Conservation (phyloP, 2,888 invertebrate species). For the Zhuqinia jingwanae region DNA sequence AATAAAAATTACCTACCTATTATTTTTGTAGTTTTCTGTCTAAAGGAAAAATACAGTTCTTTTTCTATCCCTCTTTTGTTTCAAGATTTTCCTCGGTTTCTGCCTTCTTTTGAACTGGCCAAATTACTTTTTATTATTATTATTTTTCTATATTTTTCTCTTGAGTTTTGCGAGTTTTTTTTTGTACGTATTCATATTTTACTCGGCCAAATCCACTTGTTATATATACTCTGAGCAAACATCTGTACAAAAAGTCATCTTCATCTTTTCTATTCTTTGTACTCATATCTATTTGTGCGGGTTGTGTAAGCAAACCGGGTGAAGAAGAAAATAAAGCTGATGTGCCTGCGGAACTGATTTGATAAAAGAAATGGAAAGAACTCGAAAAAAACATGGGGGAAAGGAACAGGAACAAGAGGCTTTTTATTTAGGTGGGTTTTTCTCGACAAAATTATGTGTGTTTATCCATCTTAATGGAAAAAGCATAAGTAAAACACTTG, state of each 20-base stretch:
- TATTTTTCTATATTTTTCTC: not conserved
- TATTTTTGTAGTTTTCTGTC: too few species aligned
- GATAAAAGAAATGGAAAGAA: conserved; percentile 4
- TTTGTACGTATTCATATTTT: not conserved
- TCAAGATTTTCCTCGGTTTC: too few species aligned
- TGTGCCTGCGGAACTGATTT: conserved; percentile 27
- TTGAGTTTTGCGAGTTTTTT: too few species aligned
- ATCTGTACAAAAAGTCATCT: not conserved
- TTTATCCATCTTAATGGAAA: too few species aligned
- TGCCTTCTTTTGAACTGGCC: conserved; percentile 4
- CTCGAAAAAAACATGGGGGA: not conserved
- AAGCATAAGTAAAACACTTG: too few species aligned
- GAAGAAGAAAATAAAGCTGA: not conserved
- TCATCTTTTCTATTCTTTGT: not conserved
- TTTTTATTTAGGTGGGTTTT: not conserved
- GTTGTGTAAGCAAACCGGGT: not conserved
- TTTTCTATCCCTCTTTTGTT: too few species aligned
- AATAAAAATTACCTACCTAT: too few species aligned
- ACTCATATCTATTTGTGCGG: not conserved
- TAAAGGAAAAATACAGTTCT: too few species aligned
- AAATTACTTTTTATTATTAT: not conserved
- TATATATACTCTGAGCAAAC: not conserved
- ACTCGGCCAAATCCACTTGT: not conserved
- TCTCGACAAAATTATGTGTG: not conserved
- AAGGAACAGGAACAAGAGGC: not conserved